Conservation (phyloP, 2,888 invertebrate genomes). For the Drosophila diplacantha region DNA sequence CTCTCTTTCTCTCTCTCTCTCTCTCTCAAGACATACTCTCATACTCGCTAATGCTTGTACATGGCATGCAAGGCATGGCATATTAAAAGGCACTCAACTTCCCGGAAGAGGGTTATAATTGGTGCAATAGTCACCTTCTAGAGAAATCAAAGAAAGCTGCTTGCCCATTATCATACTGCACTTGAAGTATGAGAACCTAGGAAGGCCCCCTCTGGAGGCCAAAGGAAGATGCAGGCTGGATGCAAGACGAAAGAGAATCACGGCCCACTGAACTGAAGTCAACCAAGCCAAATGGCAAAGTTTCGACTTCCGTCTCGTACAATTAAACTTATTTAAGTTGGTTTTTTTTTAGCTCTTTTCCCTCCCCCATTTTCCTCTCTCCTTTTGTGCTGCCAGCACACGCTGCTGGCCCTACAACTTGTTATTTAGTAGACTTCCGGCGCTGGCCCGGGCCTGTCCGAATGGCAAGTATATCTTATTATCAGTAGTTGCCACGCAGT, state of each 20-base stretch:
- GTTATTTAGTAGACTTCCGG: slow-evolving; percentile 42
- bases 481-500: slow-evolving; percentile 54
- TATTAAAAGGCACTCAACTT: background rate
- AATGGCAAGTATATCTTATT: slow-evolving; percentile 44
- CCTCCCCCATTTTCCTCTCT: background rate
- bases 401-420: slow-evolving; percentile 23
- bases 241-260: background rate
- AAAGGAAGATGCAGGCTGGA: background rate
- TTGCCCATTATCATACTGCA: slow-evolving; percentile 1
- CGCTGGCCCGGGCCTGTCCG: slow-evolving; percentile 19
- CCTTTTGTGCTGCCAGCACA: slow-evolving; percentile 7
- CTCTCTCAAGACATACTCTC: too few relatives aligned
- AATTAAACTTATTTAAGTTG: slow-evolving; percentile 57
- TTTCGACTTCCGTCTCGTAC: slow-evolving; percentile 46
- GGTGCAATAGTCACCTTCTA: background rate
- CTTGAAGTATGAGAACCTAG: background rate
- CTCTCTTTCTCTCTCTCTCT: too few relatives aligned
- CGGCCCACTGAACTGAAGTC: slow-evolving; percentile 7
- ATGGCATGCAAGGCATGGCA: background rate
- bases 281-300: slow-evolving; percentile 34
- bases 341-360: slow-evolving; percentile 26
- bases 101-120: background rate
- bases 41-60: background rate
- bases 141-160: background rate
- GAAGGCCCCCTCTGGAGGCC: background rate